These are phyloP conservation scores for Periplaneta americana DNA, from an alignment of 1,140 invertebrate genomes.

Conservation along the genomic window DNA sequence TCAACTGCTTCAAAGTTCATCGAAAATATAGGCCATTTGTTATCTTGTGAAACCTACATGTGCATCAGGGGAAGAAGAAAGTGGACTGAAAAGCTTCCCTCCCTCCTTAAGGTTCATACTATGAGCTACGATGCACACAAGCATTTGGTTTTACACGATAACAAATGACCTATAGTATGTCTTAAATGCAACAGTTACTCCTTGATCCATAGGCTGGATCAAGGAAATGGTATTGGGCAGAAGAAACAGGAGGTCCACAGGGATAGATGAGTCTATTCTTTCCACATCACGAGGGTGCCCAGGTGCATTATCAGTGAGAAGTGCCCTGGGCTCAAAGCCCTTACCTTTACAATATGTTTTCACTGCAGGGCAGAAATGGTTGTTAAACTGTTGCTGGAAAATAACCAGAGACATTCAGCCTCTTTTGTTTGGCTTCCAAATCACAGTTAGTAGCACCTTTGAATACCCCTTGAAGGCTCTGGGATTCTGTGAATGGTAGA, in stretches of 20 bases:
- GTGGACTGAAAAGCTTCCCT: too few species aligned
- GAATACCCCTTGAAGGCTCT: constrained; percentile 34
- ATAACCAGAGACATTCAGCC: constrained; percentile 35
- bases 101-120: too few species aligned
- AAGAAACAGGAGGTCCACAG: constrained; percentile 25
- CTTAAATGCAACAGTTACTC: not conserved
- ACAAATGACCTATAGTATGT: too few species aligned
- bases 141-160: too few species aligned
- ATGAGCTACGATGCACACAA: too few species aligned
- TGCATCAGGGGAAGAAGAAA: too few species aligned
- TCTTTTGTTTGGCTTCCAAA: constrained; percentile 36
- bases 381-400: constrained; percentile 35
- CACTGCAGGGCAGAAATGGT: constrained; percentile 30
- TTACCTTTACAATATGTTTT: constrained; percentile 31
- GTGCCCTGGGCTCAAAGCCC: constrained; percentile 36
- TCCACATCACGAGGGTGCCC: constrained; percentile 30
- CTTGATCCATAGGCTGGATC: not conserved
- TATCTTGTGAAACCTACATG: too few species aligned
- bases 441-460: constrained; percentile 34
- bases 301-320: constrained; percentile 40
- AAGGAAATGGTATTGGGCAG: not conserved
- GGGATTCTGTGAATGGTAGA: constrained; percentile 38
- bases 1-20: too few species aligned
- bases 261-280: constrained; percentile 31
- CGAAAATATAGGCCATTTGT: too few species aligned